Evolutionary conservation across 92 coral and sea anemone species (phyloP), one percentile per base, ranked within the genome.

Genomic region (Umimayanthus chanpuru): DNA sequence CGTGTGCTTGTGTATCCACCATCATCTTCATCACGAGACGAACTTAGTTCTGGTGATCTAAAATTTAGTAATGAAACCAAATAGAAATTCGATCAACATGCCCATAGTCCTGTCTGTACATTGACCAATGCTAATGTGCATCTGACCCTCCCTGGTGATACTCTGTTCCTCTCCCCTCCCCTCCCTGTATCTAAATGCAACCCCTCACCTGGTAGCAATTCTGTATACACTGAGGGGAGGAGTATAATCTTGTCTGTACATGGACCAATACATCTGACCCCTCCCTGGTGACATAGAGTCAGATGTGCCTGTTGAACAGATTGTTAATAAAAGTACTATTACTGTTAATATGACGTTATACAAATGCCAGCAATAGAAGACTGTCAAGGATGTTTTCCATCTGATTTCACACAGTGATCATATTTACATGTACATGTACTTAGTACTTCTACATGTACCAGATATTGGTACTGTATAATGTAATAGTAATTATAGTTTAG

Each of bases 221-320:
- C 98, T 95, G 91, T 96, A 96, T 12, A 96, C 98, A 88, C 89
- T 93, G 61, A 97, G 93, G 43, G 96, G 99, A 32, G 99, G 95
- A 53, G 96, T 93, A 88, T 92, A 96, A 80, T 94, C 99, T 14
- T 89, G 89, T 39, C 94, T 83, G 71, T 93, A 96, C 9, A 96
- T 91, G 23, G 98, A 92, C 98, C 98, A 92, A 38, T 89, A 94
- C 39, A 90, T 74, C 40, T 91, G 93, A 21, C 97, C 93, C 79
- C 96, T 89, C 23, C 96, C 90, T 64, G 94, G 83, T 18, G 94
- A 82, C 25, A 88, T 61, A 15, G 94, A 82, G 76, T 95, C 98
- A 44, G 98, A 83, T 4, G 93, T 72, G 73, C 88, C 98, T 94
- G 89, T 9, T 12, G 16, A 70, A n/a, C 30, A 86, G 47, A 77